Evolutionary conservation across 1,140 invertebrate genomes (phyloP), one percentile per base, ranked within the genome.

Genomic region (Aleiodes sp.): DNA sequence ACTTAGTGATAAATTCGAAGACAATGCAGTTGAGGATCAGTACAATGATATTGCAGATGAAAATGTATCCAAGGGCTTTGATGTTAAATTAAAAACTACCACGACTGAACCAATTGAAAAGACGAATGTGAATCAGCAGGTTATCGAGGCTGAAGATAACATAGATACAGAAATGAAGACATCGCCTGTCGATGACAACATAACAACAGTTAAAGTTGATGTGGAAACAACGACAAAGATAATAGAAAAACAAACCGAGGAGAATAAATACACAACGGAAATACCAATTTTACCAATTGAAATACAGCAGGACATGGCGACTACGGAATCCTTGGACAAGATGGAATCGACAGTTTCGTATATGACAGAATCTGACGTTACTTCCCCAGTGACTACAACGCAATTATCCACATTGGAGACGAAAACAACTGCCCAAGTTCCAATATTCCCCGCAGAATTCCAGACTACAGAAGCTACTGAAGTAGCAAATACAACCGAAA

Each of bases 11-110:
- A 79, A 80, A 65, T 66, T 73, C 9, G 77, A 81, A 66, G 78
- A 81, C 59, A 81, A 82, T 28, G 70, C 73, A 7, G 63, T 79
- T 2, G 83, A 86, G 72, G 84, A 86, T 71, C 79, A 82, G 7
- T 82, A 86, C 39, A 86, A 86, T 39, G 83, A 86, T 64, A 86
- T 86, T 65, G 67, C 69, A 0, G 81, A 86, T 59, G 83, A 85
- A 37, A 65, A 31, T 2, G 68, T 77, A 43, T 67, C 66, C 3
- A 82, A 78, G 21, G 68, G 70, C 31, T 79, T 71, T 19, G 64
- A 68, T 10, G 29, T 65, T 14, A 73, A 73, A 14, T 69, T 73
- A 16, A 71, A 75, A 28, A 68, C 66, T 29, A 33, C 26, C n/a
- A 43, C 59, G 29, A 10, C 21, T 41, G 66, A 65, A 28, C 39